phyloP scores from a whole-genome alignment of 2,797 vertebrate genomes.

The Caiman crocodilus region DNA sequence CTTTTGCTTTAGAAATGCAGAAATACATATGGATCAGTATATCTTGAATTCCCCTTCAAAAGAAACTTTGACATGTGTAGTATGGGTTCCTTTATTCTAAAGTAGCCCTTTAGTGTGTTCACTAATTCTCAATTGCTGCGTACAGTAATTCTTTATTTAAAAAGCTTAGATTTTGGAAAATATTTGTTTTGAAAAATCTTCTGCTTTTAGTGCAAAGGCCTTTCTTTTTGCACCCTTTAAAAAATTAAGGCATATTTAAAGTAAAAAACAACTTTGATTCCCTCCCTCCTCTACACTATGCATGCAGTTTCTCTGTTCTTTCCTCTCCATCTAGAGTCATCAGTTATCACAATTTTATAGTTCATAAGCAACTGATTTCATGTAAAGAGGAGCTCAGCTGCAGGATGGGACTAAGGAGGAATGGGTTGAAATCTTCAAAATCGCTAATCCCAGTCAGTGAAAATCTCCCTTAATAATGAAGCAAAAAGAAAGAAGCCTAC shows the following conservation, averaged over 20 bases:
- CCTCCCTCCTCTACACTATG: not conserved
- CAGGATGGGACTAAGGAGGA: not conserved
- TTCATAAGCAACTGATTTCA: not conserved
- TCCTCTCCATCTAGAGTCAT: not conserved
- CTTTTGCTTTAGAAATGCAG: not conserved
- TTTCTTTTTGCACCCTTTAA: not conserved
- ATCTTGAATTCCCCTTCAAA: not conserved
- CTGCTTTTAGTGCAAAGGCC: not conserved
- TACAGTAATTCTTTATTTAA: not conserved
- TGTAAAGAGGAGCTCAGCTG: not conserved
- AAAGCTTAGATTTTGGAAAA: not conserved
- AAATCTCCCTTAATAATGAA: not conserved
- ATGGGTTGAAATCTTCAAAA: not conserved
- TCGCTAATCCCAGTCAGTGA: not conserved
- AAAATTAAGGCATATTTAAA: not conserved
- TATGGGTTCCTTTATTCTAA: not conserved
- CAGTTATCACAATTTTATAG: not conserved
- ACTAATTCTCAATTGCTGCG: not conserved
- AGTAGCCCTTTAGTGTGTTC: not conserved
- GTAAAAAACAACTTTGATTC: not conserved
- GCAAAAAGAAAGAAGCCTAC: not conserved
- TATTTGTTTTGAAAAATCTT: not conserved
- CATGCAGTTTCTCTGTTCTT: not conserved
- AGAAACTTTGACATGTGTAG: not conserved
- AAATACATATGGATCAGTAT: not conserved